Evolutionary conservation across 2,113 vertebrate genomes (phyloP).

Genomic region (Ameiurus melas): DNA sequence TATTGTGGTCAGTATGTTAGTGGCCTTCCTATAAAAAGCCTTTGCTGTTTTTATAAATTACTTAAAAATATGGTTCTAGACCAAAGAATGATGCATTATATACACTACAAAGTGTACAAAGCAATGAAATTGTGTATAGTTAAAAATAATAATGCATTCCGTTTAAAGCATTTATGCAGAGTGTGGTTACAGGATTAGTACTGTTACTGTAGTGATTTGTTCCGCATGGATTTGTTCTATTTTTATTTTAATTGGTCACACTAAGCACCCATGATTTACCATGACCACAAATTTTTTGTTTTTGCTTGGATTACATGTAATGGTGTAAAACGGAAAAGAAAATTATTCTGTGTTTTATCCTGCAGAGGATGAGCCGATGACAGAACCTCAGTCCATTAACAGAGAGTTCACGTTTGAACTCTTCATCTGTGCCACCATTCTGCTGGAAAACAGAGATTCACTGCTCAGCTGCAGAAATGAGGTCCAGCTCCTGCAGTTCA

Average conservation of each 20-base stretch:
- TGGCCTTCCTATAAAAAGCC: too few species aligned
- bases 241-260: background rate
- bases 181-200: too few species aligned
- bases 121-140: background rate
- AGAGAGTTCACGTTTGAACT: slow-evolving; percentile 79
- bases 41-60: background rate
- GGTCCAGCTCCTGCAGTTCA: slow-evolving; percentile 75
- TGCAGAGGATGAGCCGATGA: slow-evolving; percentile 59
- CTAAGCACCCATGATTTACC: background rate
- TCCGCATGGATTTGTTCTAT: background rate
- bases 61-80: background rate
- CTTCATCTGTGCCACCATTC: slow-evolving; percentile 78
- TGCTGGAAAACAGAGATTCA: slow-evolving; percentile 71
- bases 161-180: too few species aligned
- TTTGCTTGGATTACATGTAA: background rate
- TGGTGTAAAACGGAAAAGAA: background rate
- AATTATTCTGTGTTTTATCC: background rate
- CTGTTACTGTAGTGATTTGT: background rate
- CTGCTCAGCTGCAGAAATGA: slow-evolving; percentile 72
- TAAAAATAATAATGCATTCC: background rate
- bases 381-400: slow-evolving; percentile 66
- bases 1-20: too few species aligned
- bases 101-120: background rate
- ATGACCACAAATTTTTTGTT: background rate
- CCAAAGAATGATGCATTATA: background rate